Percentiles rank a stretch among this genome's conserved stretches.
Conservation (phyloP, 2,888 invertebrate genomes). For the Sarcophaga carnaria region DNA sequence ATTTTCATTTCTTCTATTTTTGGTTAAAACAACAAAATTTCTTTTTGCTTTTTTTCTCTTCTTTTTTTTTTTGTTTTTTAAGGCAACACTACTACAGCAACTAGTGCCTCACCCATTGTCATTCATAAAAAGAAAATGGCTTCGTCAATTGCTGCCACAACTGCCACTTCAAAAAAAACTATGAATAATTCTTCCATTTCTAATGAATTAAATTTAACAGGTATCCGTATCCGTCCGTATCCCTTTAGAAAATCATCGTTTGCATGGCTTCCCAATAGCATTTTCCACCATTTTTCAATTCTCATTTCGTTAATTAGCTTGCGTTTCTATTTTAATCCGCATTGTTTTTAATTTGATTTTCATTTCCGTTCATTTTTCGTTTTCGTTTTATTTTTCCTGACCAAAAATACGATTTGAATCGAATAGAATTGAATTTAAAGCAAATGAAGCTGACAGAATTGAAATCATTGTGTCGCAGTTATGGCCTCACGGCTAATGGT, state of each 20-base stretch:
- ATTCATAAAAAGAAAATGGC: slow-evolving; percentile 38
- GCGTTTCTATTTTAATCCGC: neutral
- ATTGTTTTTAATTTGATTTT: neutral
- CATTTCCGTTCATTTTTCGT: neutral
- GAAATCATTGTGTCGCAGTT: slow-evolving; percentile 73
- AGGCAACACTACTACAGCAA: slow-evolving; percentile 56
- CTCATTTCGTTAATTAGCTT: neutral
- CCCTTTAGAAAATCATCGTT: slow-evolving; percentile 4
- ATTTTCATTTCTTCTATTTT: slow-evolving; percentile 69
- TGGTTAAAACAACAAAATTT: slow-evolving; percentile 59
- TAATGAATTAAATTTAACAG: slow-evolving; percentile 59
- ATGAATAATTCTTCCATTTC: slow-evolving; percentile 48
- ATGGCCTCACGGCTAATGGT: slow-evolving; percentile 74
- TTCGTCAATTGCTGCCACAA: slow-evolving; percentile 16
- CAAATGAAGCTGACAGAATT: slow-evolving; percentile 74
- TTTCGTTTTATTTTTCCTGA: neutral
- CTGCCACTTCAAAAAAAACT: slow-evolving; percentile 26
- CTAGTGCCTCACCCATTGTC: slow-evolving; percentile 32
- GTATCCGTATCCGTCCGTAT: slow-evolving; percentile 26
- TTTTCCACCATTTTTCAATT: neutral
- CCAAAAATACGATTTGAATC: neutral
- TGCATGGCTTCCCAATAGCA: neutral
- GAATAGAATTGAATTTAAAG: slow-evolving; percentile 57
- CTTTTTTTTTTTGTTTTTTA: slow-evolving; percentile 57
- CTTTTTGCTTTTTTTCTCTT: slow-evolving; percentile 51